Evolutionary conservation across 1,140 invertebrate species (phyloP).

Genomic region (Drosophila nigrodunni): DNA sequence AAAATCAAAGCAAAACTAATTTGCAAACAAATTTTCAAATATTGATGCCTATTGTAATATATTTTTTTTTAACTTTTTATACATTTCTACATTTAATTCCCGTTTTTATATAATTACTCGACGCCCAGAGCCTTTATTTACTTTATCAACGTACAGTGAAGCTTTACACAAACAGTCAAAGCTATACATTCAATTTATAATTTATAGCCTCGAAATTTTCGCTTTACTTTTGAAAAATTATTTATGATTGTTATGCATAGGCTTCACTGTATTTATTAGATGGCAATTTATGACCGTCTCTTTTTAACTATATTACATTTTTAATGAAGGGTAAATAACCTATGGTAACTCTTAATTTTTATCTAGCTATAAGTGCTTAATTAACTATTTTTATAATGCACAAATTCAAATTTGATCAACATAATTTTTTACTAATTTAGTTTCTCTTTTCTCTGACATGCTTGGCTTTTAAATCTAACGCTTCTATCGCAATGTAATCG

Average conservation of each 20-base stretch:
- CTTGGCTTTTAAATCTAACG: slow-evolving; percentile 80
- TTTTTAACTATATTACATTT: not conserved
- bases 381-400: slow-evolving; percentile 1
- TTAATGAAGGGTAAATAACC: slow-evolving; percentile 4
- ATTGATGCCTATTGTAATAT: slow-evolving; percentile 46
- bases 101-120: slow-evolving; percentile 23
- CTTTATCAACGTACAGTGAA: not conserved
- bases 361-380: not conserved
- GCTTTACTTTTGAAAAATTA: too few species aligned
- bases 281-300: too few species aligned
- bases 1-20: slow-evolving; percentile 32
- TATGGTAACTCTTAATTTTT: not conserved
- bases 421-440: slow-evolving; percentile 83
- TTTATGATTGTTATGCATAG: too few species aligned
- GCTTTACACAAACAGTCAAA: not conserved
- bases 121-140: slow-evolving; percentile 1
- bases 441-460: slow-evolving; percentile 84
- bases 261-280: too few species aligned
- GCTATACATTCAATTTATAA: not conserved
- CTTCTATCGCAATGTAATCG: slow-evolving; percentile 76
- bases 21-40: slow-evolving; percentile 49
- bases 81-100: not conserved
- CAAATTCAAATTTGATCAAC: slow-evolving; percentile 44
- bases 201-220: too few species aligned
- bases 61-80: slow-evolving; percentile 28